Conservation (phyloP, 2,113 vertebrate species). For the Lichenostomus cassidix region DNA sequence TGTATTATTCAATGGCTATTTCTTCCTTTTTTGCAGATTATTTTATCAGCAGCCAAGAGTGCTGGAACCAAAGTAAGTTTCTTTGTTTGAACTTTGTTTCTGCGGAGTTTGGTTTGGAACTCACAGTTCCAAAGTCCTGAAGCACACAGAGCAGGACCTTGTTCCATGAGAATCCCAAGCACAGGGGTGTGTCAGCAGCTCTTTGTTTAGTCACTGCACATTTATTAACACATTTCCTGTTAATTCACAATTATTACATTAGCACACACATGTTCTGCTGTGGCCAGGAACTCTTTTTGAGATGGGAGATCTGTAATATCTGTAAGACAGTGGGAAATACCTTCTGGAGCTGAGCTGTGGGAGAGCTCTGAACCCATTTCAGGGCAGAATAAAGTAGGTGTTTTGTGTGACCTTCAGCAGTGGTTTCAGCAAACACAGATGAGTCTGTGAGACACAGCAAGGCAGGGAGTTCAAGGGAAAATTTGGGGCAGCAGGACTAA, state of each 20-base stretch:
- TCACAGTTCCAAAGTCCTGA: background rate
- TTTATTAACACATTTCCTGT: background rate
- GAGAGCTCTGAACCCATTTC: background rate
- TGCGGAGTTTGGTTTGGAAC: background rate
- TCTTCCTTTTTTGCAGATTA: constrained; percentile 55
- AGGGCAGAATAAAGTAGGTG: background rate
- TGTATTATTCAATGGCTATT: background rate
- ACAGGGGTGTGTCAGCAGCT: background rate
- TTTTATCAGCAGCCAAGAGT: constrained; percentile 70
- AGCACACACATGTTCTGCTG: background rate
- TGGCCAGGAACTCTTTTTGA: background rate
- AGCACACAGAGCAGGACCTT: background rate
- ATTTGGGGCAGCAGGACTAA: background rate
- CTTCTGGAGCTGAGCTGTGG: background rate
- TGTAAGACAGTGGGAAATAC: background rate
- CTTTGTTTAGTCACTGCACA: background rate
- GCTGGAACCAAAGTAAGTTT: constrained; percentile 58
- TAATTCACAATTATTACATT: background rate
- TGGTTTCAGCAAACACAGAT: background rate
- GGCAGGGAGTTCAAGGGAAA: background rate
- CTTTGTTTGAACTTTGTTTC: background rate
- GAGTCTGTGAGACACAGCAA: background rate
- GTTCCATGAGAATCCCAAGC: background rate
- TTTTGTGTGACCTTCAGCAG: background rate
- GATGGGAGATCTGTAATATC: background rate